Conservation (phyloP, 2,888 invertebrate genomes). For the Synanthedon tipuliformis region DNA sequence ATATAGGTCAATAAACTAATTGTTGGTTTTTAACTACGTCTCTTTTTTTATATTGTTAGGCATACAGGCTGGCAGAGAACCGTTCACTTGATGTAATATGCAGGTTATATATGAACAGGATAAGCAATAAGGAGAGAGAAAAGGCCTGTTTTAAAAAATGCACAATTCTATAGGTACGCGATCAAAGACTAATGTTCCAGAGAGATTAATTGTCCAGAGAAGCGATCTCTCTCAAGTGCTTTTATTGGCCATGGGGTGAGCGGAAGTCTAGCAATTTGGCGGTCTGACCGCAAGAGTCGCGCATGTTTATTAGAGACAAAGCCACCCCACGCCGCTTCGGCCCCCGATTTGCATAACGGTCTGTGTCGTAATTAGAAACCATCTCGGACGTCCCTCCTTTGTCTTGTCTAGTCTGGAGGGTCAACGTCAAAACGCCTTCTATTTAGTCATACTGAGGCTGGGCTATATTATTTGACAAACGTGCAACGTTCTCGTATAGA, state of each 20-base stretch:
- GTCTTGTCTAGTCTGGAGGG: conserved; percentile 50
- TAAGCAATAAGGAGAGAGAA: too few relatives aligned
- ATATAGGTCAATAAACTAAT: too few relatives aligned
- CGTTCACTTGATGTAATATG: too few relatives aligned
- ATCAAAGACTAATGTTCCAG: conserved; percentile 31
- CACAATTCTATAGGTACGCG: conserved; percentile 14
- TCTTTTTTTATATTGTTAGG: too few relatives aligned
- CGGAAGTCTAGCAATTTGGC: conserved; percentile 56
- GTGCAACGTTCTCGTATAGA: too few relatives aligned
- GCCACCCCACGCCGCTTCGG: conserved; percentile 21
- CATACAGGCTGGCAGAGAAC: too few relatives aligned
- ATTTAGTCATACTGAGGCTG: conserved; percentile 44
- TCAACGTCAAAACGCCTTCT: conserved; percentile 51
- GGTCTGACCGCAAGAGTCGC: conserved; percentile 58
- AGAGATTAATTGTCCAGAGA: conserved; percentile 39
- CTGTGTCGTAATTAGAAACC: conserved; percentile 68
- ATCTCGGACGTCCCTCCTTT: conserved; percentile 63
- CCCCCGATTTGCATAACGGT: conserved; percentile 67
- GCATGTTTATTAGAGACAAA: conserved; percentile 68
- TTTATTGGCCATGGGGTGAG: conserved; percentile 40
- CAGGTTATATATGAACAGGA: too few relatives aligned
- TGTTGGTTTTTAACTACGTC: too few relatives aligned
- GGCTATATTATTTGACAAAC: conserved; percentile 33
- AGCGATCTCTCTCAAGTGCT: conserved; percentile 40
- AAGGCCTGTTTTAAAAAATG: background rate